Evolutionary conservation across 2,113 vertebrate species (phyloP), one percentile per base, ranked within the genome.

Genomic region (Picathartes gymnocephalus): DNA sequence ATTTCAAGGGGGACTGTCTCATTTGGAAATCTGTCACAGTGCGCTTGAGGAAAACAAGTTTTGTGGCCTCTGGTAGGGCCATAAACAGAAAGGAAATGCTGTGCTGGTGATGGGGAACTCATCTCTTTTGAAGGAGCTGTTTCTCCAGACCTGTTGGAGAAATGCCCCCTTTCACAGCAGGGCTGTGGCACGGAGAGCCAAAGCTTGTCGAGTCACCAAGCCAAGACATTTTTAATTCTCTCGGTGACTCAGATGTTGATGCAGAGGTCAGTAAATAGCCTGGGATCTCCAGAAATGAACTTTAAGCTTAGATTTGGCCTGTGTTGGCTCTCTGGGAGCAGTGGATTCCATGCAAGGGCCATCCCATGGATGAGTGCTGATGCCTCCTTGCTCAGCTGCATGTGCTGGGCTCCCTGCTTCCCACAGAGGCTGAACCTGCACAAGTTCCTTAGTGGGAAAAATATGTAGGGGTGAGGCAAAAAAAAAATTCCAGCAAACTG

Each of bases 291-390:
- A 82, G 13, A 85, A 91, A 86, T 12, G 37, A n/a, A n/a, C 61
- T 21, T 68, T 60, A 10, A 15, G 31, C 60, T 1, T 8, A 12
- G 58, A 3, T 12, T 11, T 6, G 54, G 62, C 31, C 40, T 4
- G 40, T 4, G 31, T 45, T 81, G 58, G 24, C 40, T 72, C 0
- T 0, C 31, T 79, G 53, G 48, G 61, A 91, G 53, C 0, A 28
- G 22, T 21, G 56, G 44, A 37, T 4, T 81, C 76, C 0, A 0
- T 47, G 22, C 14, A 35, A 70, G 74, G 35, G 23, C 24, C 16
- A 7, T 18, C 0, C 0, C 0, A 1, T 6, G 22, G 22, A 15
- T 82, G 48, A 6, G 45, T 5, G 81, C 35, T 45, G 47, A 3
- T 19, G 57, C 3, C 35, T 27, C n/a, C 4, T 11, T 87, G 78